Evolutionary conservation across 2,113 vertebrate genomes (phyloP), one percentile per base, ranked within the genome.

Genomic region (Myxocyprinus asiaticus): DNA sequence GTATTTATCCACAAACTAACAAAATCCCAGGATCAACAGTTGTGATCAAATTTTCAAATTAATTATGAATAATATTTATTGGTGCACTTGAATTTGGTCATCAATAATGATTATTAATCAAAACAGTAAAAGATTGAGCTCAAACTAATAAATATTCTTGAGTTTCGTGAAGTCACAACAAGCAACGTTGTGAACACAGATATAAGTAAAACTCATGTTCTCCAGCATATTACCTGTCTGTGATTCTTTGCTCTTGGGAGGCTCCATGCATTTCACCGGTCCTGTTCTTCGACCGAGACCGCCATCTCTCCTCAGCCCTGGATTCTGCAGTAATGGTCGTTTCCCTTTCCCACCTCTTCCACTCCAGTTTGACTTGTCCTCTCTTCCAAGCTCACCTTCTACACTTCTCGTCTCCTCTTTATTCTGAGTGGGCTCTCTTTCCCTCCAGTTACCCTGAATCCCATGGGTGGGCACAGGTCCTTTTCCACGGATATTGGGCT

Each of bases 221-320:
- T 33, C 22, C 22, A 33, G 22, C 22, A 33, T 3, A 33, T 88
- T 82, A 98, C 98, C 97, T 87, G 97, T 99, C 79, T 99, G 97
- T 0, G 96, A 96, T 91, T 99, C 97, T 83, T 97, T 97, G 91
- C 93, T 97, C 91, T 96, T 96, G 67, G 96, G 94, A 64, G 95
- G 72, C 66, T 94, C 93, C 63, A 90, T 91, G 79, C 92, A 92
- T 82, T 90, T 97, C 80, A 93, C 93, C 85, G 90, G 94, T 66
- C 89, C 90, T 0, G 88, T 86, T n/a, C 90, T 92, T 77, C 87
- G 89, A 83, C 92, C 92, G 9, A 91, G 90, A 63, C 15, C 89
- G 1, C 22, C 22, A 33, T 33, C 22, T 0, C 88, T 63, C 78
- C 90, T 91, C 75, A 91, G 91, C 33, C 92, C 94, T 67, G 82